Conservation (phyloP, 2,888 invertebrate genomes). For the Timema cristinae region DNA sequence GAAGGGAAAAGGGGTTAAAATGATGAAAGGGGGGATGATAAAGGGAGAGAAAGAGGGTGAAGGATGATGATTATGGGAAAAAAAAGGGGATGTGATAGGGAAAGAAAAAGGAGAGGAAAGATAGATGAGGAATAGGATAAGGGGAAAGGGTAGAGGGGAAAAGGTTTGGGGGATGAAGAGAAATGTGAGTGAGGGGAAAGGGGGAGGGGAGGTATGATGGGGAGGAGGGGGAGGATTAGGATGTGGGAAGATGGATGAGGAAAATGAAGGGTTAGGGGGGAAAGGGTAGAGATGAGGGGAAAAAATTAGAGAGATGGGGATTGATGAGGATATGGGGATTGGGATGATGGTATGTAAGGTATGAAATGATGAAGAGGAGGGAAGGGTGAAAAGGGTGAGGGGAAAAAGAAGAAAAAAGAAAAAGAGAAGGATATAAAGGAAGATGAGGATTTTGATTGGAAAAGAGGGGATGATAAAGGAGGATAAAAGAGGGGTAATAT, state of each 20-base stretch:
- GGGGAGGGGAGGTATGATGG: background rate
- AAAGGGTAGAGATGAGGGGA: background rate
- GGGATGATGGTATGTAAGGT: background rate
- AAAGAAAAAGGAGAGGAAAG: background rate
- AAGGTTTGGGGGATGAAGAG: too few relatives aligned
- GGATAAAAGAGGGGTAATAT: too few relatives aligned
- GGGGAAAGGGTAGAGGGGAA: too few relatives aligned
- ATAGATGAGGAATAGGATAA: too few relatives aligned
- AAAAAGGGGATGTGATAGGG: background rate
- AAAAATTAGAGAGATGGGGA: background rate
- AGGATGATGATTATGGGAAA: background rate
- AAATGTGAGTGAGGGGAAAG: constrained; percentile 1
- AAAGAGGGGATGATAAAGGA: too few relatives aligned
- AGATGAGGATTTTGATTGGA: too few relatives aligned
- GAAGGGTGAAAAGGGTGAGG: background rate
- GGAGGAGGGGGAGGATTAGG: background rate
- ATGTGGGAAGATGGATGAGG: background rate
- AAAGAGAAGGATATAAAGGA: constrained; percentile 3
- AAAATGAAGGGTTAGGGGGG: background rate
- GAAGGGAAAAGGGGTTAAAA: background rate
- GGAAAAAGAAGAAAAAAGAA: background rate
- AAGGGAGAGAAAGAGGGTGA: background rate
- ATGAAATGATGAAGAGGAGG: too few relatives aligned
- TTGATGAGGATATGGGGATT: background rate
- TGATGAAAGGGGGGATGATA: background rate